Evolutionary conservation across 2,888 invertebrate species (phyloP).

Genomic region (Acrobasis repandana): DNA sequence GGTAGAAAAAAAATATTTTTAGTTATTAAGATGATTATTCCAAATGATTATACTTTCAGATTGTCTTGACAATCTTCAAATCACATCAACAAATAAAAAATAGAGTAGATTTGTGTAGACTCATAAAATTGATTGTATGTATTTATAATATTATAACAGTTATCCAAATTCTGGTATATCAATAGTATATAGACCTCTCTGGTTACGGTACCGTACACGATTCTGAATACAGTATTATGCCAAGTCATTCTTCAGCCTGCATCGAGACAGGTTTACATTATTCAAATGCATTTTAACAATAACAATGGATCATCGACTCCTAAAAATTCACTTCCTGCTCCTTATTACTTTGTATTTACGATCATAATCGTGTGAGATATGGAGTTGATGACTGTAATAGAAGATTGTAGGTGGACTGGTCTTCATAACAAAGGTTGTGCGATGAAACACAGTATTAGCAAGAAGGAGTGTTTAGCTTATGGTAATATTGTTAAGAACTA

Average conservation of each 20-base stretch:
- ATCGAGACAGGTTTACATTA: constrained; percentile 74
- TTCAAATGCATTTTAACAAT: constrained; percentile 69
- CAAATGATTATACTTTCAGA: too few species aligned
- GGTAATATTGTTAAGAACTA: constrained; percentile 40
- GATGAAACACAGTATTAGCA: constrained; percentile 63
- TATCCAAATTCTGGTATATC: constrained; percentile 20
- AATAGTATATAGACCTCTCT: constrained; percentile 33
- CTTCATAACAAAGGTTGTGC: constrained; percentile 61
- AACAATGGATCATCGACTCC: constrained; percentile 32
- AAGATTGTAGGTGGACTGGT: constrained; percentile 44
- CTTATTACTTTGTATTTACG: constrained; percentile 33
- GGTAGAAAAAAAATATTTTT: too few species aligned
- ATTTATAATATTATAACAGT: too few species aligned
- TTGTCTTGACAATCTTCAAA: too few species aligned
- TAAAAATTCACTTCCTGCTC: constrained; percentile 28
- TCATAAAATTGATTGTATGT: too few species aligned
- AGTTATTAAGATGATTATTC: too few species aligned
- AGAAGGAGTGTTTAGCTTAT: constrained; percentile 56
- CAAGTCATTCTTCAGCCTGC: constrained; percentile 72
- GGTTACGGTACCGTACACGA: constrained; percentile 45
- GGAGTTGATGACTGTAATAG: constrained; percentile 27
- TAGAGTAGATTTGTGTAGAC: too few species aligned
- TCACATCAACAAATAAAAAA: too few species aligned
- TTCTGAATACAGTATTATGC: constrained; percentile 66
- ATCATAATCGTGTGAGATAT: constrained; percentile 32